Conservation (phyloP, 2,113 vertebrate genomes). For the Hyperoodon ampullatus region DNA sequence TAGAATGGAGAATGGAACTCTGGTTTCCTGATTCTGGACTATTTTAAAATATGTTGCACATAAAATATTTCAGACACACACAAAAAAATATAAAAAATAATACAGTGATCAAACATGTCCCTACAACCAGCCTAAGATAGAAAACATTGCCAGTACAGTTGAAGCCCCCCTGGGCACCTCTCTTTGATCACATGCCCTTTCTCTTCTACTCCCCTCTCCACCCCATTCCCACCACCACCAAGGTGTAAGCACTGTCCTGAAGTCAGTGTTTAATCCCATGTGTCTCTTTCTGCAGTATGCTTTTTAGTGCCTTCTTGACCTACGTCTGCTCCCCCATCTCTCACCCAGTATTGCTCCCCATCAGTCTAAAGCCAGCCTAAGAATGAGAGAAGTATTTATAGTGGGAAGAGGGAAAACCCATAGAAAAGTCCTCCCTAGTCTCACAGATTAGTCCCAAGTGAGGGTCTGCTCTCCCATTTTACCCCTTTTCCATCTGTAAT, state of each 20-base stretch:
- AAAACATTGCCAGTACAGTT: neutral
- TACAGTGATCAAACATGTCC: neutral
- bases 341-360: neutral
- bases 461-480: neutral
- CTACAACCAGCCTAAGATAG: neutral
- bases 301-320: neutral
- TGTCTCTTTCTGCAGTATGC: neutral
- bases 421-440: neutral
- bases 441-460: neutral
- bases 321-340: neutral
- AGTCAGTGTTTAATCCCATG: neutral
- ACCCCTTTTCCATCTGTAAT: neutral
- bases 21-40: neutral
- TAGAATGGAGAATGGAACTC: neutral
- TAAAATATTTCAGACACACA: conserved; percentile 33
- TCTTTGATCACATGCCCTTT: neutral
- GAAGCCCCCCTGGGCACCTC: neutral
- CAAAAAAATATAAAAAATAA: neutral
- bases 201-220: neutral
- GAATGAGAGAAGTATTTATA: neutral
- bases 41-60: neutral
- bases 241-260: neutral
- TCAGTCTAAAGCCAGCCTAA: neutral
- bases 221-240: neutral
- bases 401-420: neutral